Percentiles rank a stretch among this genome's conserved stretches.
Conservation (phyloP, 1,140 invertebrate species). For the Aphaenogaster rudis region DNA sequence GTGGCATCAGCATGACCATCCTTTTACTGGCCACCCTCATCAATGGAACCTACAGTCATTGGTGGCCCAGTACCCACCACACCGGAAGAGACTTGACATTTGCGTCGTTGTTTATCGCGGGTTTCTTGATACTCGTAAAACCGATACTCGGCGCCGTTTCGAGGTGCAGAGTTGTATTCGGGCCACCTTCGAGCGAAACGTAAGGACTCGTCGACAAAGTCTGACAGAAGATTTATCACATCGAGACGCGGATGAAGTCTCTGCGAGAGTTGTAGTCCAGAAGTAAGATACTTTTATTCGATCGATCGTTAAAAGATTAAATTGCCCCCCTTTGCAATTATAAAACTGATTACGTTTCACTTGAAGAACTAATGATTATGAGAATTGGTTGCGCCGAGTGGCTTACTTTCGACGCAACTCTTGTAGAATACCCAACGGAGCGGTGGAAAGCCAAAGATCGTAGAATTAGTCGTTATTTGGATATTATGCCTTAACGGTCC, state of each 20-base stretch:
- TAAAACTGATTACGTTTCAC: not conserved
- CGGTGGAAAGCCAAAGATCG: conserved; percentile 40
- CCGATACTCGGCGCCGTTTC: conserved; percentile 80
- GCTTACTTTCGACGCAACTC: not conserved
- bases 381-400: not conserved
- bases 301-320: not conserved
- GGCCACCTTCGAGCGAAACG: conserved; percentile 63
- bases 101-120: conserved; percentile 80
- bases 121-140: conserved; percentile 81
- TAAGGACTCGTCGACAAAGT: conserved; percentile 11
- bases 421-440: not conserved
- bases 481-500: not conserved
- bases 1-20: conserved; percentile 79
- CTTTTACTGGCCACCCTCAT: conserved; percentile 81
- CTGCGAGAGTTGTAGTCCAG: not conserved
- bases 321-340: not conserved
- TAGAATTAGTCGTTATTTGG: conserved; percentile 16
- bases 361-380: not conserved
- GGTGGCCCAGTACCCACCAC: conserved; percentile 74
- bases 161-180: conserved; percentile 78
- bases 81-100: conserved; percentile 78
- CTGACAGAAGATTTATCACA: conserved; percentile 17
- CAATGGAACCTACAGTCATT: conserved; percentile 80
- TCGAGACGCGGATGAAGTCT: not conserved
- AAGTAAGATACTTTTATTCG: not conserved